A percentile compares a stretch with the other conserved stretches of the same genome.
These are phyloP conservation scores for Etia nguti DNA, from an alignment of 2,113 vertebrate genomes.

Conservation along the genomic window DNA sequence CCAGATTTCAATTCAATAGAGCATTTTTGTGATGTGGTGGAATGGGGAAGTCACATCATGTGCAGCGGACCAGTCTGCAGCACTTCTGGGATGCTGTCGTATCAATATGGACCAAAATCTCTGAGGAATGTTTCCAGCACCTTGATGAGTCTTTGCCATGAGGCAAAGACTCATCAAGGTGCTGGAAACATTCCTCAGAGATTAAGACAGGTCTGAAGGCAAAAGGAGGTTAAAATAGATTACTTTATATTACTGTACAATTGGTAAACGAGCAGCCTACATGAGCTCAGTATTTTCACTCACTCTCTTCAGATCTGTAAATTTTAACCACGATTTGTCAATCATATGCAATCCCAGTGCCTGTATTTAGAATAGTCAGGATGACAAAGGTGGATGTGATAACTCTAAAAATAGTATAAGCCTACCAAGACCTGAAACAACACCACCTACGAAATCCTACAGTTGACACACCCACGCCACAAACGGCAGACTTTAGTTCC, in stretches of 20 bases:
- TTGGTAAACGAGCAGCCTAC: neutral
- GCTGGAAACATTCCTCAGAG: no score
- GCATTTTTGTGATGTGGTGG: neutral
- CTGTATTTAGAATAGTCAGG: neutral
- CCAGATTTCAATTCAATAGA: no score
- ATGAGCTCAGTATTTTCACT: neutral
- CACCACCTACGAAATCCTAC: conserved; percentile 38
- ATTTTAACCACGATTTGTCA: neutral
- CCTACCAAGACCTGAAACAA: conserved; percentile 8
- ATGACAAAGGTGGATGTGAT: conserved; percentile 19
- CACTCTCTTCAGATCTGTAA: neutral
- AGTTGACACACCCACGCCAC: conserved; percentile 51
- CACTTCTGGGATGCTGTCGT: neutral
- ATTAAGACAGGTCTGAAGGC: neutral
- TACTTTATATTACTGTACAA: neutral
- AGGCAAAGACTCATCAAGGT: no score
- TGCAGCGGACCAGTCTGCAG: neutral
- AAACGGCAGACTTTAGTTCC: conserved; percentile 22
- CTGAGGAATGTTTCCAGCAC: neutral
- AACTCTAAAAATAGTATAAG: conserved; percentile 29
- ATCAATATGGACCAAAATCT: neutral
- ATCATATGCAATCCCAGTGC: neutral
- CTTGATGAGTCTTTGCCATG: neutral
- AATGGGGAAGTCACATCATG: neutral
- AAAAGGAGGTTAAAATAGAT: neutral